Percentiles rank a stretch among this genome's conserved stretches.
phyloP scores from a whole-genome alignment of 2,888 invertebrate species.

The Serrognathus titanus region DNA sequence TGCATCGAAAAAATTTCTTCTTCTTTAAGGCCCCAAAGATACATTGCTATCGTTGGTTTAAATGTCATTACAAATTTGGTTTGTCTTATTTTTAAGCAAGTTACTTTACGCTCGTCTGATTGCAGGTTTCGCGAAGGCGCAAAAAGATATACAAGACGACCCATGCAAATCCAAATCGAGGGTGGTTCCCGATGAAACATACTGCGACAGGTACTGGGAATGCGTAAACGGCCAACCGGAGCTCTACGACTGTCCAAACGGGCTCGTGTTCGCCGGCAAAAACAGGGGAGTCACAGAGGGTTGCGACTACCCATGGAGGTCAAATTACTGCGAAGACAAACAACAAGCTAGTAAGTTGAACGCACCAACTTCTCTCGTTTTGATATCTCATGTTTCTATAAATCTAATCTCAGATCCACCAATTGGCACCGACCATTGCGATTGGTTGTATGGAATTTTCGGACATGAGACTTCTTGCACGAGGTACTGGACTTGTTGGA shows the following conservation, averaged over 20 bases:
- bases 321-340: conserved; percentile 81
- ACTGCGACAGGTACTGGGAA: conserved; percentile 85
- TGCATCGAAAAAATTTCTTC: too few species aligned
- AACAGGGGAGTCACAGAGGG: conserved; percentile 85
- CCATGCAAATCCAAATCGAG: conserved; percentile 79
- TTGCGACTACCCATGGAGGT: conserved; percentile 87
- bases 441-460: conserved; percentile 91
- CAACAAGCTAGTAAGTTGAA: conserved; percentile 65
- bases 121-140: conserved; percentile 33
- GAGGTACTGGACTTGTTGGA: conserved; percentile 93
- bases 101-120: too few species aligned
- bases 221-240: conserved; percentile 80
- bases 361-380: neutral
- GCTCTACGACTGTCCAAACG: conserved; percentile 87
- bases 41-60: too few species aligned
- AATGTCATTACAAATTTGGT: too few species aligned
- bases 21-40: too few species aligned
- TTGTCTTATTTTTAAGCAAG: too few species aligned
- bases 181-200: conserved; percentile 72
- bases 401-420: conserved; percentile 64
- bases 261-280: conserved; percentile 84
- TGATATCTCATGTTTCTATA: conserved; percentile 2
- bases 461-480: conserved; percentile 93
- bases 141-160: conserved; percentile 60
- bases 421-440: conserved; percentile 81